phyloP scores from a whole-genome alignment of 2,888 invertebrate genomes.

The Leptopilina syphax region DNA sequence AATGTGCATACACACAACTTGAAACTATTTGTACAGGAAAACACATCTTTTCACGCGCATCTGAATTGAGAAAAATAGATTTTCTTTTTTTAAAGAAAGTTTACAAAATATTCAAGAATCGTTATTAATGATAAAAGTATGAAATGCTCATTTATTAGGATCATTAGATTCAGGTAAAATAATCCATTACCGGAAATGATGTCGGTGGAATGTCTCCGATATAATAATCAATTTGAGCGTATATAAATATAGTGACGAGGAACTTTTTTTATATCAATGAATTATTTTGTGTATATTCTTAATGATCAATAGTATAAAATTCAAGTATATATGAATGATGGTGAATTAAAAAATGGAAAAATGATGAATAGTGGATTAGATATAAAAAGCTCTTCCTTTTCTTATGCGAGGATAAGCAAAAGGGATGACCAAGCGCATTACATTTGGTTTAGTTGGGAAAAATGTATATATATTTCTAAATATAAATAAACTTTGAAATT shows the following conservation, averaged over 20 bases:
- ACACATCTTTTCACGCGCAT: no score
- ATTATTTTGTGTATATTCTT: constrained; percentile 55
- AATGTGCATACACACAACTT: no score
- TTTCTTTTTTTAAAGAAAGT: background rate
- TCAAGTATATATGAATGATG: constrained; percentile 60
- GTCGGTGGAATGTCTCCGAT: background rate
- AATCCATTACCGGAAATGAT: constrained; percentile 37
- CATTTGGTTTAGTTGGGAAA: background rate
- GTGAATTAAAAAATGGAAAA: constrained; percentile 60
- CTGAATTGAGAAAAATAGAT: background rate
- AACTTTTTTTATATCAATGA: constrained; percentile 57
- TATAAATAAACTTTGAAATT: no score
- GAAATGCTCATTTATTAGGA: constrained; percentile 9
- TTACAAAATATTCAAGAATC: no score
- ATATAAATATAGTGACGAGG: constrained; percentile 15
- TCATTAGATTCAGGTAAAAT: background rate
- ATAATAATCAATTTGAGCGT: constrained; percentile 1
- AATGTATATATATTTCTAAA: no score
- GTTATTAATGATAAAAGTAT: background rate
- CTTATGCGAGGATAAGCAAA: constrained; percentile 51
- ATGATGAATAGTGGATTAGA: constrained; percentile 61
- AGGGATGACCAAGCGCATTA: constrained; percentile 59
- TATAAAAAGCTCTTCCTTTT: constrained; percentile 60
- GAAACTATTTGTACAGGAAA: no score
- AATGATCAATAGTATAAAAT: constrained; percentile 54